Conservation (phyloP, 2,113 vertebrate genomes). For the Todiramphus saurophagus region DNA sequence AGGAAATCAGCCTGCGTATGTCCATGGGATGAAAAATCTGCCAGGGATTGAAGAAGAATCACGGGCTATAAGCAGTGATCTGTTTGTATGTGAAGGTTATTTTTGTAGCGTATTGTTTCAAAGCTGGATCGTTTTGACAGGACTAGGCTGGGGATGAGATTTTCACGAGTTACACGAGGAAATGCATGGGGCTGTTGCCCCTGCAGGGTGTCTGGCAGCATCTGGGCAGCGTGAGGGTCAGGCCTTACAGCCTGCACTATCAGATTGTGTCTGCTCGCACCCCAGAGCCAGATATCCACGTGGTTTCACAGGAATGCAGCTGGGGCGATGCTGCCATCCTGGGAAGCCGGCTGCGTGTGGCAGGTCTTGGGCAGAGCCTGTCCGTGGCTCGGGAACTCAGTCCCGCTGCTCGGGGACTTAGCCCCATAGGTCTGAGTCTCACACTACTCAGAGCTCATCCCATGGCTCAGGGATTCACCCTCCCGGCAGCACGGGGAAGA, state of each 20-base stretch:
- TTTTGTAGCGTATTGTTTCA: not conserved
- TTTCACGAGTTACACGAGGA: fast-evolving
- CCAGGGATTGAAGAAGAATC: not conserved
- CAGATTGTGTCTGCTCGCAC: fast-evolving
- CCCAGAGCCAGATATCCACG: fast-evolving
- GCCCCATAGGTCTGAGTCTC: fast-evolving
- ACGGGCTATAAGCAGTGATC: not conserved
- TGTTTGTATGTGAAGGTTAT: not conserved
- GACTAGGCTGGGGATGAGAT: not conserved
- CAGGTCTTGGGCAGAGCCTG: fast-evolving
- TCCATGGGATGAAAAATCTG: not conserved
- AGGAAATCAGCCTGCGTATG: not conserved
- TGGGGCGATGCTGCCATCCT: fast-evolving
- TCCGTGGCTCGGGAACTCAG: fast-evolving
- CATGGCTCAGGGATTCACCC: not conserved
- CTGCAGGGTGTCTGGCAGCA: not conserved
- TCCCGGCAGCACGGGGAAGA: not conserved
- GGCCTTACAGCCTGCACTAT: not conserved
- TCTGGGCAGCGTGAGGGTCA: not conserved
- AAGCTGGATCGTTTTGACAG: not conserved
- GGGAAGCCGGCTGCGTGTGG: fast-evolving
- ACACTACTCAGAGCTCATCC: not conserved
- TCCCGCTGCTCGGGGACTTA: fast-evolving
- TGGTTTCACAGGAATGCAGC: fast-evolving
- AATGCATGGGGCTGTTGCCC: fast-evolving